phyloP scores from a whole-genome alignment of 2,113 vertebrate species.

The Pachyramphus minor region DNA sequence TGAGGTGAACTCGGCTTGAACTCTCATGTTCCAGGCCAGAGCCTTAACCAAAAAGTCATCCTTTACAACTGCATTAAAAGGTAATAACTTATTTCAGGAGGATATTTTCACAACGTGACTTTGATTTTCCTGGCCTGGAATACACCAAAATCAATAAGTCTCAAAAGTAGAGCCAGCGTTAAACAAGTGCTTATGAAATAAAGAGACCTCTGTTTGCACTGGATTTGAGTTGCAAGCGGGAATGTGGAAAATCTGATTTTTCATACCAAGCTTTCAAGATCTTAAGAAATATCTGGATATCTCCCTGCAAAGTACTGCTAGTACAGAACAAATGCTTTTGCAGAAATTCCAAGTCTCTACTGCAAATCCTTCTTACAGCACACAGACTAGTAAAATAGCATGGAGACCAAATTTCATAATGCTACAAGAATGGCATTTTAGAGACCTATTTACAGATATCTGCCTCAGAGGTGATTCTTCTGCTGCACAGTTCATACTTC shows the following conservation, averaged over 20 bases:
- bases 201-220: conserved; percentile 38
- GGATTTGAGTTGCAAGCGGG: conserved; percentile 8
- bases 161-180: background rate
- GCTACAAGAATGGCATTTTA: background rate
- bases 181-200: conserved; percentile 44
- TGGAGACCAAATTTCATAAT: background rate
- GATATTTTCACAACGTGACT: conserved; percentile 29
- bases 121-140: conserved; percentile 53
- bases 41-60: background rate
- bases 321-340: conserved; percentile 2
- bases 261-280: conserved; percentile 33
- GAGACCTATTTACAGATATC: background rate
- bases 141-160: conserved; percentile 30
- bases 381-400: background rate
- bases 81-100: conserved; percentile 20
- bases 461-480: background rate
- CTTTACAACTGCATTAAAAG: background rate
- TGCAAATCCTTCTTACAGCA: background rate
- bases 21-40: background rate
- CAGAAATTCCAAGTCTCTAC: background rate
- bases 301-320: background rate
- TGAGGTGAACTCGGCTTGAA: conserved; percentile 16
- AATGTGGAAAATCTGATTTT: conserved; percentile 64
- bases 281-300: conserved; percentile 47
- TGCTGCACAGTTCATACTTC: background rate